Base-by-base conservation (phyloP, 2,888 invertebrate genomes). In the Leptothorax acervorum region DNA sequence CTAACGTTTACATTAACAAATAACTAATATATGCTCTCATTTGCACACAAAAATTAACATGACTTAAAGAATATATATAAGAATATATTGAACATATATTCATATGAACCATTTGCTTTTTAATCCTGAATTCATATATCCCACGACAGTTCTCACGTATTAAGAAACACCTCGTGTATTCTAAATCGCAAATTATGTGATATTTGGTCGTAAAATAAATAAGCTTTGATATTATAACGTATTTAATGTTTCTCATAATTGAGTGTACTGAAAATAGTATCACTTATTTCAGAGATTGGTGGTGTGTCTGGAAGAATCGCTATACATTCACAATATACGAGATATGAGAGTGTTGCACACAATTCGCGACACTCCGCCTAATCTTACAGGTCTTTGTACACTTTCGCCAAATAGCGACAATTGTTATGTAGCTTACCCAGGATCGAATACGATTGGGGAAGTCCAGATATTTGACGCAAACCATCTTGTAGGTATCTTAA, bases 281-380 rank as follows among this genome's bases (percentile, higher is more conserved):
- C 15, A 3, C 76, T 84, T 87, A 87, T 93, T 93, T 68, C 96
- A 98, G 98, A 96, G 99, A 93, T 96, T 99, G 95, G 97, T 99
- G 90, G 99, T 99, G 90, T 99, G 99, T 95, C 96, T 99, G 93
- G 99, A 99, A 95, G 99, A 99, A 95, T 98, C 98, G 92, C 96
- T 99, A 90, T 99, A 99, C 95, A 99, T 99, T 94, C 99, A 99
- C 96, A 99, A 99, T 95, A 99, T 99, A 93, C 97, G 98, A 92
- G 99, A 99, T 95, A 99, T 99, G 99, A 99, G 98, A 96, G 98
- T 99, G 89, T 96, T 99, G 93, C 99, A 99, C 95, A 99, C 99
- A 85, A 99, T 99, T 94, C 97, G 99, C 92, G 99, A 99, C 95
- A 99, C 99, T 86, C 99, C 99, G 87, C 97, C 98, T 86, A 99